A percentile compares a stretch with the other conserved stretches of the same genome.
phyloP scores from a whole-genome alignment of 2,113 vertebrate genomes.

The Mirza zaza region DNA sequence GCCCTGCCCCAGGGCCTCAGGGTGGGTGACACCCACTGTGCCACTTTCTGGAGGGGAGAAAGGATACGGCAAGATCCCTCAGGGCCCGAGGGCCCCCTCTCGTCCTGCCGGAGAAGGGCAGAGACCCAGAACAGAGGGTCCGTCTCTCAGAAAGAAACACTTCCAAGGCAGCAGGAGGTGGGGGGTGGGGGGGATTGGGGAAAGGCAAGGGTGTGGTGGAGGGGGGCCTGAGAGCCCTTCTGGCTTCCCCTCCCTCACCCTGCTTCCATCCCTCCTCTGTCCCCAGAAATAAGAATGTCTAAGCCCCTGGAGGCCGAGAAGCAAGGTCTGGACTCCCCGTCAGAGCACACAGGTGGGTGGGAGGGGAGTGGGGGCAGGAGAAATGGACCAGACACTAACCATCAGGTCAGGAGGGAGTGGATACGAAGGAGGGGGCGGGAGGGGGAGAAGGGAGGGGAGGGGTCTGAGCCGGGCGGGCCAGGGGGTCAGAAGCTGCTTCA shows the following conservation, averaged over 20 bases:
- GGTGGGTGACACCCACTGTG: neutral
- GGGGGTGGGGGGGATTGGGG: neutral
- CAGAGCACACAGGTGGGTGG: conserved; percentile 81
- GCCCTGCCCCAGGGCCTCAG: neutral
- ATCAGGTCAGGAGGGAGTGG: conserved; percentile 85
- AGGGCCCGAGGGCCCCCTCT: neutral
- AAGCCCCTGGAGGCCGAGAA: conserved; percentile 84
- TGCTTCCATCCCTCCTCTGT: conserved; percentile 30
- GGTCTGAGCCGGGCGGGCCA: no score
- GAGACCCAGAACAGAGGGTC: neutral
- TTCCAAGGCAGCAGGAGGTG: neutral
- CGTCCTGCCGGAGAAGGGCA: neutral
- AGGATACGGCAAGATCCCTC: neutral
- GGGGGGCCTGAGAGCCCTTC: neutral
- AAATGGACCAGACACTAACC: conserved; percentile 92
- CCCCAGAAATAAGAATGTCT: conserved; percentile 86
- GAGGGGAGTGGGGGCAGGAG: conserved; percentile 49
- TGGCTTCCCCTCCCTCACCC: neutral
- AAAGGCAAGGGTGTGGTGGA: neutral
- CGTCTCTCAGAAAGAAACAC: neutral
- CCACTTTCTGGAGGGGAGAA: neutral
- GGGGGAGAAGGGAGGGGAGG: neutral
- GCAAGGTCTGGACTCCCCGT: conserved; percentile 80
- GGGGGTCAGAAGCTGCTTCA: neutral
- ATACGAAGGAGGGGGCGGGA: neutral